Evolutionary conservation across 1,140 invertebrate genomes (phyloP), one percentile per base, ranked within the genome.

Genomic region (Sitodiplosis mosellana): DNA sequence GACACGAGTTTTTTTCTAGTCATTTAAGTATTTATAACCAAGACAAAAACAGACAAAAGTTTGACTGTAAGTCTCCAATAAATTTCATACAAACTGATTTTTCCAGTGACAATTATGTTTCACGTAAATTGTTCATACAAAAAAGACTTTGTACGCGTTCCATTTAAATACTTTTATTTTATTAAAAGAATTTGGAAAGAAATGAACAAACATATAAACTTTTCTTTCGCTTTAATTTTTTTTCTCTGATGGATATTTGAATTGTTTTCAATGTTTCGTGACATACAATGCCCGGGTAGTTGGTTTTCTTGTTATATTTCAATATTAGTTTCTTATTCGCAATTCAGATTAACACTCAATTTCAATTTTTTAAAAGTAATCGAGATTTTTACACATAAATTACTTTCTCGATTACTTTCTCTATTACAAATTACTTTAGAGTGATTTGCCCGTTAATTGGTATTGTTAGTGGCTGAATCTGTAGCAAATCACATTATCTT

Each of bases 71-170:
- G 10, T 37, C n/a, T n/a, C 27, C 3, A 27, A 27, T 27, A 41
- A 15, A 41, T 19, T 41, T 41, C n/a, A 41, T 41, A 41, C 38
- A 41, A 57, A 42, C 48, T 57, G 59, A 56, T 53, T 45, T 41
- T 20, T 22, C 49, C 22, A 5, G 45, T 50, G 7, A 18, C 12
- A 5, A 6, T 46, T 19, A 37, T 45, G 45, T 22, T 52, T 38
- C 41, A 42, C 46, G 19, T 18, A 44, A 18, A 20, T 12, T 18
- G 12, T 20, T 18, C 33, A 27, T n/a, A 46, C 10, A 33, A 46
- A 21, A 27, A 27, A 27, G 27, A 27, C 27, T 27, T 3, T 27
- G 27, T 27, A 10, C n/a, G n/a, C n/a, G 27, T 27, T 27, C 27
- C 15, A 45, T 21, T 46, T 33, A 33, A 37, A 18, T 37, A 36